Conservation (phyloP, 2,797 vertebrate species). For the Thalassophryne amazonica region DNA sequence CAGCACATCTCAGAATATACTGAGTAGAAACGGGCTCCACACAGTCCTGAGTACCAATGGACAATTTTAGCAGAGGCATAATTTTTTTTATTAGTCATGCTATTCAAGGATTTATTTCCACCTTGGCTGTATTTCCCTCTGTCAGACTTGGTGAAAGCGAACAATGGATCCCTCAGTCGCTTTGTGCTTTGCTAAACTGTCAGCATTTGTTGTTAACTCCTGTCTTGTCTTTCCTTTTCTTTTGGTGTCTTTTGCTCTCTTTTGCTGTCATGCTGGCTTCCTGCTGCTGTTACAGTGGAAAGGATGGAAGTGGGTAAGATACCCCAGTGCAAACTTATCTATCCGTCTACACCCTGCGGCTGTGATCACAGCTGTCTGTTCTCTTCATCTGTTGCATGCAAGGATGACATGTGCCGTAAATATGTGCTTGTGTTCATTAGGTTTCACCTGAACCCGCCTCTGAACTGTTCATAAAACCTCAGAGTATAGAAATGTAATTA, state of each 20-base stretch:
- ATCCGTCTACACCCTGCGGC: not conserved
- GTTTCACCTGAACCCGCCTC: not conserved
- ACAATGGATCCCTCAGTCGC: not conserved
- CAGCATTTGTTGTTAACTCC: conserved; percentile 19
- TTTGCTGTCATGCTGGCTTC: conserved; percentile 47
- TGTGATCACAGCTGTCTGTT: conserved; percentile 21
- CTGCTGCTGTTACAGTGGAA: conserved; percentile 72
- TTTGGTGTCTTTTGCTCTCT: conserved; percentile 21
- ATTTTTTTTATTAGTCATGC: too few relatives aligned
- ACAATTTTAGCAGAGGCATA: too few relatives aligned
- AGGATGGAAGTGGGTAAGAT: conserved; percentile 85
- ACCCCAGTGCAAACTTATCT: conserved; percentile 31
- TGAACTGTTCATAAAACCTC: not conserved
- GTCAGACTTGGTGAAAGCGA: not conserved
- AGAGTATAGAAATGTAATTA: not conserved
- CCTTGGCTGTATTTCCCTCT: too few relatives aligned
- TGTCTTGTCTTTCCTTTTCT: conserved; percentile 11
- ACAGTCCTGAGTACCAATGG: too few relatives aligned
- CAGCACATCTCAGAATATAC: too few relatives aligned
- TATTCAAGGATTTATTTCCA: too few relatives aligned
- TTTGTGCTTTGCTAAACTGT: conserved; percentile 11
- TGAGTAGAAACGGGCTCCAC: too few relatives aligned
- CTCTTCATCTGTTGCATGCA: conserved; percentile 23
- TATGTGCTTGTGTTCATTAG: not conserved
- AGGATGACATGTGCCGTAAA: conserved; percentile 4